phyloP scores from a whole-genome alignment of 1,140 invertebrate genomes.

The Theocolax elegans region DNA sequence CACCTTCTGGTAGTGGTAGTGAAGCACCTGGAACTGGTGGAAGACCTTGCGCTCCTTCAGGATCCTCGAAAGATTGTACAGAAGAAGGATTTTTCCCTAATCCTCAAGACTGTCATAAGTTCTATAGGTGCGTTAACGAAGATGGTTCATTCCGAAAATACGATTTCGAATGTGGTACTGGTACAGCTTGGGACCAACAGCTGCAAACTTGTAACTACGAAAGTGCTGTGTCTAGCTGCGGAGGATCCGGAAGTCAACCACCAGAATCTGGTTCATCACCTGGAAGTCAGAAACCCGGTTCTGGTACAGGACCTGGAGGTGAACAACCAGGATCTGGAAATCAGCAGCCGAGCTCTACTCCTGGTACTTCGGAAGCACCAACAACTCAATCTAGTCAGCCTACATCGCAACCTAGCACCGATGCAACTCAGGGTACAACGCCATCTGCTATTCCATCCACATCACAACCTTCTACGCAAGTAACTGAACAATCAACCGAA shows the following conservation, averaged over 20 bases:
- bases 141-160: conserved; percentile 60
- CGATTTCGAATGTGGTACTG: conserved; percentile 57
- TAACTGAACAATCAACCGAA: background rate
- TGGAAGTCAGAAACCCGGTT: background rate
- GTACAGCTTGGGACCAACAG: conserved; percentile 61
- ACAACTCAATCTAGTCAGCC: background rate
- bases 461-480: background rate
- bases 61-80: conserved; percentile 74
- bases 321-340: background rate
- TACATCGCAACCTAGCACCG: background rate
- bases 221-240: conserved; percentile 57
- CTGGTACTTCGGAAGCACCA: background rate
- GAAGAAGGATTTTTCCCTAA: conserved; percentile 76
- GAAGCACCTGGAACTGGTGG: conserved; percentile 31
- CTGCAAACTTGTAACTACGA: conserved; percentile 60
- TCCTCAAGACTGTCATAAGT: conserved; percentile 70
- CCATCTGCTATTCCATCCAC: too few relatives aligned
- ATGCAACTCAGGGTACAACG: background rate
- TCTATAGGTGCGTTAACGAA: conserved; percentile 69
- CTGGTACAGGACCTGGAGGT: background rate
- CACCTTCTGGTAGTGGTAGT: background rate
- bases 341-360: background rate
- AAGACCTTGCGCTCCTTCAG: conserved; percentile 59
- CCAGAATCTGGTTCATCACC: background rate
- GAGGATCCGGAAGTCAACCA: background rate